Base-by-base conservation (phyloP, 2,888 invertebrate species). In the Urechis unicinctus region DNA sequence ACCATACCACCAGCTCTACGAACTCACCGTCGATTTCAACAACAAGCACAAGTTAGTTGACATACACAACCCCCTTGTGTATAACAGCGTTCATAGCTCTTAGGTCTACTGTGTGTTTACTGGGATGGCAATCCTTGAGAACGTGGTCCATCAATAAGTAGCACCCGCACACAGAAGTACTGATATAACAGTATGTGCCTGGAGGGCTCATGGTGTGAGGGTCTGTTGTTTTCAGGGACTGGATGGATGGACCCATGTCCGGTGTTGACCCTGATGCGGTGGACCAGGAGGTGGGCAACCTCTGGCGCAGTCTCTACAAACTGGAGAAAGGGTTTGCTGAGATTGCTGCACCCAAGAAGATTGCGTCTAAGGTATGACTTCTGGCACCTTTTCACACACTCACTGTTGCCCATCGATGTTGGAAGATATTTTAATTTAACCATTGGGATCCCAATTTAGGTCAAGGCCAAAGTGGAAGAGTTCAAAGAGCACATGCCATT, bases 221-320 rank as follows among this genome's bases (percentile, higher is more conserved):
- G n/a, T 26, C 28, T 25, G 9, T 48, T 25, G 25, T 26, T 50
- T 62, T 13, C 58, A 79, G 79, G 54, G 81, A 83, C 2, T 96
- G 96, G 95, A 88, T 93, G 85, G 84, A 85, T 59, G 85, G 84
- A 13, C 83, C 87, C 80, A 88, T 95, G 64, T 89, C 90, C 3
- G 85, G 85, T 51, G 85, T 86, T 67, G 89, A 92, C 74, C 95
- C 95, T 0, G 93, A 94, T 73, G 85, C 84, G 22, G 92, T 96
- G 53, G 94, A 95, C 62, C 80, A 82, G 17, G 90, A 91, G 60
- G 86, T 88, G 1, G 84, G 84, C 46, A 84, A 84, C 62, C 80
- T 82, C 63, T 86, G 85, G 77, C 84, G 92, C 62, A 85, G 86
- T 51, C 84, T 95, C 43, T 88, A 87, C 69, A 94, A 92, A 74